Evolutionary conservation across 2,113 vertebrate genomes (phyloP).

Genomic region (Platanista minor): DNA sequence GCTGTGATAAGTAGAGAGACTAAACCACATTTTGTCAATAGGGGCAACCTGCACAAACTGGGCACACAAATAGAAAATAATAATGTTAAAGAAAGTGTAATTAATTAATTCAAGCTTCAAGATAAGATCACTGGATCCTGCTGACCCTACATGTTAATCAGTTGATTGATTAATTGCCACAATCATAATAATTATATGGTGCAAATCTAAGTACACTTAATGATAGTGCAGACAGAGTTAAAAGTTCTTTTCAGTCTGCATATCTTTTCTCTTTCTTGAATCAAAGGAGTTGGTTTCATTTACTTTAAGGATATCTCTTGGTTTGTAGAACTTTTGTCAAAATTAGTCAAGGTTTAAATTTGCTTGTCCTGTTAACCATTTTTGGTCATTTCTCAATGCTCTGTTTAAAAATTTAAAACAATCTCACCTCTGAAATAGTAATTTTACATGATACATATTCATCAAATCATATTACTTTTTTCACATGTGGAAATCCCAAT

Average conservation of each 20-base stretch:
- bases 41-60: slow-evolving; percentile 70
- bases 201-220: slow-evolving; percentile 83
- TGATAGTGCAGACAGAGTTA: slow-evolving; percentile 81
- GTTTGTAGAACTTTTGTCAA: not conserved
- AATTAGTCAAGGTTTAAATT: slow-evolving; percentile 35
- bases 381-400: slow-evolving; percentile 12
- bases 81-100: slow-evolving; percentile 80
- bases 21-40: slow-evolving; percentile 71
- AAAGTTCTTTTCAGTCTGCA: slow-evolving; percentile 79
- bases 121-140: slow-evolving; percentile 82
- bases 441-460: not conserved
- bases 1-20: slow-evolving; percentile 72
- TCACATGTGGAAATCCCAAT: not conserved
- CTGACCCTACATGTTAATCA: slow-evolving; percentile 84
- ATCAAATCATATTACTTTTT: not conserved
- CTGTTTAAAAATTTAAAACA: slow-evolving; percentile 22
- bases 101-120: slow-evolving; percentile 85
- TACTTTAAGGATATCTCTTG: slow-evolving; percentile 51
- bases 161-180: slow-evolving; percentile 87
- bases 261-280: slow-evolving; percentile 81
- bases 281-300: slow-evolving; percentile 61
- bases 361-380: not conserved
- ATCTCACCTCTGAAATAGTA: not conserved
- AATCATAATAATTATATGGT: slow-evolving; percentile 87
- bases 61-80: slow-evolving; percentile 81